Base-by-base conservation (phyloP, 2,797 vertebrate genomes). In the Phrynocephalus vlangalii region DNA sequence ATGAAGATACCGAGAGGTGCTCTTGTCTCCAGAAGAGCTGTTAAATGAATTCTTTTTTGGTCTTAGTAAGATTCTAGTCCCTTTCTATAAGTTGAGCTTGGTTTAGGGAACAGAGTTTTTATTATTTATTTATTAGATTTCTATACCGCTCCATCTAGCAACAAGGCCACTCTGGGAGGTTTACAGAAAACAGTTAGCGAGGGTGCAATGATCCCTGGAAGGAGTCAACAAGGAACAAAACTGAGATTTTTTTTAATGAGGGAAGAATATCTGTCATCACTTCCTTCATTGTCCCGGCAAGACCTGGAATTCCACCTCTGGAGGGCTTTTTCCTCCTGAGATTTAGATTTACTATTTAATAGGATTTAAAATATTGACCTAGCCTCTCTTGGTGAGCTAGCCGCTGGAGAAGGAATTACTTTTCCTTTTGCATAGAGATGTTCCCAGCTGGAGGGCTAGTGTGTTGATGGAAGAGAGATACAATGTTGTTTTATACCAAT, bases 351-450 rank as follows among this genome's bases (percentile, higher is more conserved):
- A 88, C 33, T n/a, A 72, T 56, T 72, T 79, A 88, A 79, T 72
- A 68, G 76, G 68, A 84, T 88, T 84, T 56, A 79, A 88, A 88
- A 79, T 79, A 73, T 88, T 88, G 82, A 66, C 20, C 56, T 48
- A 22, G 67, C 68, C 77, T 63, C 79, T 79, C 82, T 82, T 84
- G 82, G 76, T 52, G 76, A 88, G 68, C 26, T 77, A 28, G 38
- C 28, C 75, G 26, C 26, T 79, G 68, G 67, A 60, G 87, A 84
- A 66, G 50, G 38, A 82, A 79, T 84, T 84, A 13, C 52, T 84
- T 88, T 52, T 84, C 9, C 52, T 84, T 87, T 84, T 84, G 52
- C 56, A 66, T 72, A 84, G 76, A 79, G 87, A 88, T 84, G 56
- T 72, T 79, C 67, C 76, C 76, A 48, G n/a, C 70, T 79, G 28